Base-by-base conservation (phyloP, 2,888 invertebrate species). In the Pristionchus exspectatus region DNA sequence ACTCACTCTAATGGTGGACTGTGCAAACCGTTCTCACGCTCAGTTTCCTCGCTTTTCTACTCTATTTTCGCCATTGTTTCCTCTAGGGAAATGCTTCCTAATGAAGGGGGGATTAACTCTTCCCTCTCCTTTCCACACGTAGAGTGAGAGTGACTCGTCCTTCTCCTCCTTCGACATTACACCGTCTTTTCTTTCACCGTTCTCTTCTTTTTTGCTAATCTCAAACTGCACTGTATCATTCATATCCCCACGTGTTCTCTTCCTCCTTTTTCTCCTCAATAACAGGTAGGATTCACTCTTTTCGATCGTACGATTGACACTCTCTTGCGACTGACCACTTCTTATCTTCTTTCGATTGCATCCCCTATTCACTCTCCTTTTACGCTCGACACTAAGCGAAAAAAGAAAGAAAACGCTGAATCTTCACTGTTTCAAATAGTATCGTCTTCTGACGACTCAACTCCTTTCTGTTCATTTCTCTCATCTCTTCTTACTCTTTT, bases 331-430 rank as follows among this genome's bases (percentile, higher is more conserved):
- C 84, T 59, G 63, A 56, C 84, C 84, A 59, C 33, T 59, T 38
- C 84, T 84, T 84, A 84, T 84, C 84, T 84, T 84, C 84, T 84
- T 27, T 59, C 59, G 33, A 84, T 84, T 84, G 18, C 84, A n/a
- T n/a, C 59, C 59, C 21, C 33, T n/a, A 44, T 24, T 50, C 38
- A 9, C 18, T 86, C 66, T n/a, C 85, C 85, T 59, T 44, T 33
- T 87, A 30, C 33, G 38, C 54, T 56, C 88, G 87, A 50, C 9
- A 63, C 24, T 24, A 59, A 9, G 10, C 33, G 59, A 18, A 54
- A 84, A 56, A 12, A 24, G 33, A 30, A 33, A 2, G 74, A 27
- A 38, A 33, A 21, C 56, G 54, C 84, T 54, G 12, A 59, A n/a
- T 84, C 18, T 27, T 27, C 7, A 50, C 9, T n/a, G 63, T 81